Conservation (phyloP, 1,140 invertebrate genomes). For the Harpegnathos saltator region DNA sequence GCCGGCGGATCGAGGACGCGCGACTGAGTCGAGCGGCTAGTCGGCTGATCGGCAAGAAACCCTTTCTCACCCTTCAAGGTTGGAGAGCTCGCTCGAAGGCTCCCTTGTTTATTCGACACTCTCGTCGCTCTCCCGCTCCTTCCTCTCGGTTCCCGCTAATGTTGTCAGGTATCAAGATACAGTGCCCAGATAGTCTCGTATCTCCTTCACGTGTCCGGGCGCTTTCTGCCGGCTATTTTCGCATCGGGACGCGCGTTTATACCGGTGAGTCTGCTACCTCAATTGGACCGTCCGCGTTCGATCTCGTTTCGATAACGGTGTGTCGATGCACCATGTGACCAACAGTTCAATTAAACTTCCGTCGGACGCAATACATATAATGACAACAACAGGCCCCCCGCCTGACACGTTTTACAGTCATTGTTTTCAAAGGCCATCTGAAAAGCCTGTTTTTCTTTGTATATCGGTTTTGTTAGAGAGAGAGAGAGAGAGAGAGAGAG, state of each 20-base stretch:
- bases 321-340: too few species aligned
- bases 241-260: neutral
- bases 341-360: too few species aligned
- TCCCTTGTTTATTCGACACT: constrained; percentile 34
- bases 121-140: neutral
- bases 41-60: constrained; percentile 14
- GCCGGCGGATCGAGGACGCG: neutral
- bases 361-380: too few species aligned
- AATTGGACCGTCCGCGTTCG: too few species aligned
- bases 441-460: too few species aligned
- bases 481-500: too few species aligned
- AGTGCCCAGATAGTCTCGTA: constrained; percentile 3
- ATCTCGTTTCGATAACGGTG: neutral
- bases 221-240: neutral
- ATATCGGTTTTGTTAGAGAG: too few species aligned
- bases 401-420: too few species aligned
- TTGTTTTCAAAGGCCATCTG: too few species aligned
- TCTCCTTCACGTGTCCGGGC: neutral
- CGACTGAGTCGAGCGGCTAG: constrained; percentile 4
- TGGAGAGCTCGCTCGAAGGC: neutral
- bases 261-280: neutral
- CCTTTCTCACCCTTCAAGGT: constrained; percentile 5
- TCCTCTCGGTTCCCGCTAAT: neutral
- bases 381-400: too few species aligned
- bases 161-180: neutral